Base-by-base conservation (phyloP, 2,888 invertebrate species). In the Macrophya alboannulata region DNA sequence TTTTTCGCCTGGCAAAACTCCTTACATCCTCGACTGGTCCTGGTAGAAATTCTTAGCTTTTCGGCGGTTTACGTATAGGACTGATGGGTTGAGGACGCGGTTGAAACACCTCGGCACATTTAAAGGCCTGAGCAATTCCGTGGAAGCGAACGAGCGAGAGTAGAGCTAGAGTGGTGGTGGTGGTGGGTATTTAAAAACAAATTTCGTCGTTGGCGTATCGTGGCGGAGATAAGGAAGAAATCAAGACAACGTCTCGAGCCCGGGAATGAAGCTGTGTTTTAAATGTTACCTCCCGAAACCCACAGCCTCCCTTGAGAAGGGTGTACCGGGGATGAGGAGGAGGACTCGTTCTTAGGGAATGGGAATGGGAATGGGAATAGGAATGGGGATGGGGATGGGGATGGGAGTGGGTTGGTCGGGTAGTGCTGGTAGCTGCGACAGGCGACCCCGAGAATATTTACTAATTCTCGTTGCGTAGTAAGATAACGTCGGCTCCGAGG, bases 401-500 rank as follows among this genome's bases (percentile, higher is more conserved):
- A 40, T 40, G 31, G 51, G 25, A 25, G n/a, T 40, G 74, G 76
- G 37, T 17, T 10, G 68, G 81, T 45, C 55, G 40, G 76, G 84
- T 79, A 45, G 71, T 21, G 48, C 74, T 68, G 51, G 72, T 84
- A 76, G 84, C 85, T 77, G 81, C 37, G 62, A 79, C 43, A 40
- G 84, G 79, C 82, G 82, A 85, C 85, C 87, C 86, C 86, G 72
- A 86, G 85, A 86, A 87, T 88, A 90, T 91, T 92, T 92, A 91
- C 91, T 91, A 92, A 92, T 92, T 93, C 91, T 89, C 90, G 89
- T 90, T 91, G 92, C 91, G 91, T 91, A 90, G 90, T 81, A 88
- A 91, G 91, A 91, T 92, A 92, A 92, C 89, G 90, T 88, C 87
- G 85, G 76, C 86, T 87, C 79, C 79, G 84, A 88, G 89, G 88